Evolutionary conservation across 2,113 vertebrate genomes (phyloP).

Genomic region (Corapipo altera): DNA sequence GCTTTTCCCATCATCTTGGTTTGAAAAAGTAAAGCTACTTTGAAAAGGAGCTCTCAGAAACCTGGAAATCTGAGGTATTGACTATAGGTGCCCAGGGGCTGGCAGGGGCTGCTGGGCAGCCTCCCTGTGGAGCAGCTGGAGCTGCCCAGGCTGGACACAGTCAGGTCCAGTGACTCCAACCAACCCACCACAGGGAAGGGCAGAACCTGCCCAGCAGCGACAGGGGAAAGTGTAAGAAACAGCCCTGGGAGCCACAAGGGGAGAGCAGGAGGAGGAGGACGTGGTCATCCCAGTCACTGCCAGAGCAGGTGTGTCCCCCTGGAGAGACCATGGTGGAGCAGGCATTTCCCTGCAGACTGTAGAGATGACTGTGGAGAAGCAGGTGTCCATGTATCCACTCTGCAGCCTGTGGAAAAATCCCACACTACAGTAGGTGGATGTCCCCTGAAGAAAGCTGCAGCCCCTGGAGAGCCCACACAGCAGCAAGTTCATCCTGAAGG

Average conservation of each 20-base stretch:
- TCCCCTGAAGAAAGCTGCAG: background rate
- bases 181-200: background rate
- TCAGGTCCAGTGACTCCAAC: background rate
- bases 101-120: background rate
- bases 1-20: background rate
- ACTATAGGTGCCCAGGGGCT: fast-evolving
- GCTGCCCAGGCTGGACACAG: background rate
- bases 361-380: fast-evolving
- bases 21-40: background rate
- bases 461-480: fast-evolving
- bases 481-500: background rate
- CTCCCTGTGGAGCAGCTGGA: background rate
- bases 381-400: background rate
- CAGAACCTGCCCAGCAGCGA: background rate
- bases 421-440: fast-evolving
- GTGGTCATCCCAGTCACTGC: background rate
- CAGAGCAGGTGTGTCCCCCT: background rate
- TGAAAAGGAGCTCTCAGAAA: background rate
- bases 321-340: background rate
- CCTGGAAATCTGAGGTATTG: background rate
- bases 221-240: background rate
- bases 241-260: background rate
- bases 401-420: background rate
- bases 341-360: background rate
- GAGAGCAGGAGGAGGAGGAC: background rate